Evolutionary conservation across 2,113 vertebrate genomes (phyloP), one percentile per base, ranked within the genome.

Genomic region (Leptobrachium ailaonicum): DNA sequence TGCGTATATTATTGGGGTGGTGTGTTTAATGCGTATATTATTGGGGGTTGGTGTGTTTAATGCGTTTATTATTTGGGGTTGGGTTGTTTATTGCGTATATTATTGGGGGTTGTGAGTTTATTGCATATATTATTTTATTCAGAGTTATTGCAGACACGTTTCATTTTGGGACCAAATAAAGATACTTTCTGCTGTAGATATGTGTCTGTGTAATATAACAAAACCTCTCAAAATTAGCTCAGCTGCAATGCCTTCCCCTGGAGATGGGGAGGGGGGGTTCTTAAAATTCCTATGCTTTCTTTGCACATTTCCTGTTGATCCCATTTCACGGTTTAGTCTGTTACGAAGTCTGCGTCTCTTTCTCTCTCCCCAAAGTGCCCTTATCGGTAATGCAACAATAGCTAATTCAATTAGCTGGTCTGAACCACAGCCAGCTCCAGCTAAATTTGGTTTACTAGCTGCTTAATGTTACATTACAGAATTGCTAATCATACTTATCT

Each of bases 401-500:
- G 86, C 79, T 87, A 83, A 86, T 89, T 88, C 85, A 86, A 85
- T 88, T 87, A 90, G 83, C 80, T 69, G 82, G 75, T 82, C 85
- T 84, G 86, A 89, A 86, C 53, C 66, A 79, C 83, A 84, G 87
- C 85, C 83, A 87, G 87, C 74, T 83, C 60, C 82, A 82, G 80
- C 82, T 85, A 82, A 86, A 86, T 88, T 85, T 83, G 79, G 84
- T 87, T 84, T 82, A 83, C 75, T 75, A 76, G 84, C 83, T 76
- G 76, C 77, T 74, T 85, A 77, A 68, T 82, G 80, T 73, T 73
- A 83, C 73, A 41, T 71, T 70, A 53, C 81, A 77, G 80, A 84
- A 71, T 83, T 77, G 87, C 86, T 87, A 83, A 86, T 84, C 79
- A 76, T 32, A 64, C 66, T 80, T 84, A 76, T 80, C 77, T 85